phyloP scores from a whole-genome alignment of 1,140 invertebrate genomes.

The Hycleus cichorii region DNA sequence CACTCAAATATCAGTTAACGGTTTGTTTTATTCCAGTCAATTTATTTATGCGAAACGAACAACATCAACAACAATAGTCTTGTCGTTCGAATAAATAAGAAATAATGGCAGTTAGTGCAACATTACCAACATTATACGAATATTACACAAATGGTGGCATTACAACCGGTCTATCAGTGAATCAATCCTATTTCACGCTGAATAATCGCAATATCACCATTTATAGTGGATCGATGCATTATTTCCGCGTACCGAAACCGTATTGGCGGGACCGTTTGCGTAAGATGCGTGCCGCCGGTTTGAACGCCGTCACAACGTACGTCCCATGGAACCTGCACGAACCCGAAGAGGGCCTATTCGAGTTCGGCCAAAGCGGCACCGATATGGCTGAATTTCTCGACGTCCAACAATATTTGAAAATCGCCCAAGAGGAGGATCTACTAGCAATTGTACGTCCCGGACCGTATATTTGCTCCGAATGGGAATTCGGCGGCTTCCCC shows the following conservation, averaged over 20 bases:
- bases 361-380: conserved; percentile 58
- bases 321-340: conserved; percentile 92
- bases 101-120: not conserved
- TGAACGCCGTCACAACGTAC: conserved; percentile 88
- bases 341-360: conserved; percentile 44
- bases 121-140: conserved; percentile 26
- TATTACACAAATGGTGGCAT: conserved; percentile 30
- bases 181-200: conserved; percentile 24
- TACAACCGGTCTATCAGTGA: conserved; percentile 16
- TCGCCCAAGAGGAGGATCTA: conserved; percentile 74
- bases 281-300: conserved; percentile 68
- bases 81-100: too few relatives aligned
- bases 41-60: too few relatives aligned
- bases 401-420: conserved; percentile 61
- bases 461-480: conserved; percentile 87
- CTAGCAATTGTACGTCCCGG: conserved; percentile 81
- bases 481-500: conserved; percentile 47
- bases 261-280: conserved; percentile 51
- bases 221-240: conserved; percentile 74
- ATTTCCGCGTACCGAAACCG: conserved; percentile 72
- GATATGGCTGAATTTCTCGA: conserved; percentile 57
- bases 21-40: too few relatives aligned
- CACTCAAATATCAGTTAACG: too few relatives aligned
- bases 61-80: too few relatives aligned
- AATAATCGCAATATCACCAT: conserved; percentile 28